Evolutionary conservation across 2,797 vertebrate genomes (phyloP).

Genomic region (Alfaro cultratus): DNA sequence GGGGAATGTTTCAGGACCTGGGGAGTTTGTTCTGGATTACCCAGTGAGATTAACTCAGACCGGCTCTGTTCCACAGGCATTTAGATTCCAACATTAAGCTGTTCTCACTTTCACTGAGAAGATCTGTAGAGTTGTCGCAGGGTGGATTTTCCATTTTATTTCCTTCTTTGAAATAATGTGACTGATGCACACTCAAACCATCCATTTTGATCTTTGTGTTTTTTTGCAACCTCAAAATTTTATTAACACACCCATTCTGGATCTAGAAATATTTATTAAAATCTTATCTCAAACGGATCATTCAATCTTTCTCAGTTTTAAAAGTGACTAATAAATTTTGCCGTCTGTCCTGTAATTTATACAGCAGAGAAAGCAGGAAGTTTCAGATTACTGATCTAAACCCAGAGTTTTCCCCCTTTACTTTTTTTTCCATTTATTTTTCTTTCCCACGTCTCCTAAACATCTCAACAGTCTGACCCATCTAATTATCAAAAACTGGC

Average conservation of each 20-base stretch:
- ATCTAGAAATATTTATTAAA: no score
- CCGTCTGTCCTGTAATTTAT: background rate
- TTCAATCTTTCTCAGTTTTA: background rate
- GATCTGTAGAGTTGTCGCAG: background rate
- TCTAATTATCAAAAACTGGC: background rate
- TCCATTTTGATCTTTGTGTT: background rate
- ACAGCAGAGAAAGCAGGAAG: background rate
- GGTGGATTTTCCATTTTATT: background rate
- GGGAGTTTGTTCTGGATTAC: slow-evolving; percentile 42
- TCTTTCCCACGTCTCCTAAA: background rate
- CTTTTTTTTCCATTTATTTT: background rate
- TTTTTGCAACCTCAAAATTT: no score
- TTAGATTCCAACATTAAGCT: background rate
- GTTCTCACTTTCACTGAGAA: background rate
- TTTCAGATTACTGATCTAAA: background rate
- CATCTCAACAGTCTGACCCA: background rate
- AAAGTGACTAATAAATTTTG: background rate
- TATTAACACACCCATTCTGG: no score
- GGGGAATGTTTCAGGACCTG: slow-evolving; percentile 16
- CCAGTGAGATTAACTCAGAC: slow-evolving; percentile 14
- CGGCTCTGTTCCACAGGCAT: background rate
- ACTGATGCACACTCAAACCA: background rate
- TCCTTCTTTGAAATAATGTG: no score
- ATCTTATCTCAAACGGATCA: no score
- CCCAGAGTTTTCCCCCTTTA: background rate